Conservation (phyloP, 35 echinoderm and acorn worm species). For the Diadema setosum region DNA sequence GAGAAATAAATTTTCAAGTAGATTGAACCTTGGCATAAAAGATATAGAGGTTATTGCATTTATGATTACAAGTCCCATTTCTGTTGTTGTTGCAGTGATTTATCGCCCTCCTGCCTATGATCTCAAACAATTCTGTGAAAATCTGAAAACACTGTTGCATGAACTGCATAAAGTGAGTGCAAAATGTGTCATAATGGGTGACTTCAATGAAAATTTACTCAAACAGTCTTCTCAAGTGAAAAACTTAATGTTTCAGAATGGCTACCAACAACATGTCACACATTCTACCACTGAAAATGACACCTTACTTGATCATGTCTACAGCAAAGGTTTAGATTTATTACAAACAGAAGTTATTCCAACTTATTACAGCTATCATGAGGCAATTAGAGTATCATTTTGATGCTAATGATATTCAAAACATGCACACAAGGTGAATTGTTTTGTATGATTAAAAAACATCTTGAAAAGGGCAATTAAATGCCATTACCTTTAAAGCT, state of each 20-base stretch:
- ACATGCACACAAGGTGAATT: too few relatives aligned
- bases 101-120: not conserved
- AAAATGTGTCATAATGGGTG: not conserved
- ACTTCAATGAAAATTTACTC: conserved; percentile 32
- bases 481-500: too few relatives aligned
- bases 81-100: not conserved
- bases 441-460: too few relatives aligned
- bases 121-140: not conserved
- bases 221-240: not conserved
- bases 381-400: not conserved
- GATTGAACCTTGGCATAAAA: not conserved
- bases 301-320: conserved; percentile 46
- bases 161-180: not conserved
- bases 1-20: not conserved
- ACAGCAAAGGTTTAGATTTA: conserved; percentile 1
- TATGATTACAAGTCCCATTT: not conserved
- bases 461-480: too few relatives aligned
- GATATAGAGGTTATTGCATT: conserved; percentile 16
- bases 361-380: conserved; percentile 38
- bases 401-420: too few relatives aligned
- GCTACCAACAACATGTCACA: conserved; percentile 23
- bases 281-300: conserved; percentile 15
- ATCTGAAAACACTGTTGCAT: not conserved
- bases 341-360: not conserved
- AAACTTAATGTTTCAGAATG: not conserved